Evolutionary conservation across 1,140 invertebrate genomes (phyloP), one percentile per base, ranked within the genome.

Genomic region (Ceratosolen solmsi): DNA sequence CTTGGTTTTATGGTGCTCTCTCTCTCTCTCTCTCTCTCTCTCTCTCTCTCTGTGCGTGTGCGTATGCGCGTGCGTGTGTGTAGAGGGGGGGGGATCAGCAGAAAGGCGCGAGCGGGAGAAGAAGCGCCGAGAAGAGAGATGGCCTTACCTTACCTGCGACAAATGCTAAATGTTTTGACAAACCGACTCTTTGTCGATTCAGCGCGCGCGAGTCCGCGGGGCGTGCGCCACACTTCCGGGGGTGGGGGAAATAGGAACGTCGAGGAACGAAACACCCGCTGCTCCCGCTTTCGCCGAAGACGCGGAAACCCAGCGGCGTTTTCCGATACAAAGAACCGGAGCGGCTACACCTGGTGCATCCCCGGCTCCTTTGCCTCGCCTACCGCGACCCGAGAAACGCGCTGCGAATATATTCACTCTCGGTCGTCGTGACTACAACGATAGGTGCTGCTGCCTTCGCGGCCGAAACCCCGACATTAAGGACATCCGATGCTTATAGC

Each of bases 101-200:
- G n/a, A n/a, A n/a, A n/a, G n/a, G n/a, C n/a, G n/a, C n/a, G n/a
- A n/a, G n/a, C n/a, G n/a, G n/a, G n/a, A n/a, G 71, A 36, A 51
- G 38, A 22, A 20, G 63, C 5, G 13, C 13, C 13, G 30, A n/a
- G 0, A 68, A 22, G 63, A 38, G 33, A 17, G 33, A 22, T 17
- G 5, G 30, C 30, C 33, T 11, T 8, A n/a, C 22, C n/a, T 41
- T 70, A 70, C 65, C 65, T 70, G 38, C 65, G 36, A 46, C 38
- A 41, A 38, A 70, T 41, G 22, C 22, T 41, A 25, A 70, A 41
- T 22, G 15, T 33, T 63, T 1, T 63, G 30, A 46, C n/a, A n/a
- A n/a, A 9, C 30, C 60, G 46, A n/a, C 41, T 49, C 71, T 73
- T 73, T 73, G 71, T 73, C 22, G 71, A 73, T 73, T 73, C 71